Evolutionary conservation across 2,113 vertebrate species (phyloP).

Genomic region (Nothoprocta perdicaria): DNA sequence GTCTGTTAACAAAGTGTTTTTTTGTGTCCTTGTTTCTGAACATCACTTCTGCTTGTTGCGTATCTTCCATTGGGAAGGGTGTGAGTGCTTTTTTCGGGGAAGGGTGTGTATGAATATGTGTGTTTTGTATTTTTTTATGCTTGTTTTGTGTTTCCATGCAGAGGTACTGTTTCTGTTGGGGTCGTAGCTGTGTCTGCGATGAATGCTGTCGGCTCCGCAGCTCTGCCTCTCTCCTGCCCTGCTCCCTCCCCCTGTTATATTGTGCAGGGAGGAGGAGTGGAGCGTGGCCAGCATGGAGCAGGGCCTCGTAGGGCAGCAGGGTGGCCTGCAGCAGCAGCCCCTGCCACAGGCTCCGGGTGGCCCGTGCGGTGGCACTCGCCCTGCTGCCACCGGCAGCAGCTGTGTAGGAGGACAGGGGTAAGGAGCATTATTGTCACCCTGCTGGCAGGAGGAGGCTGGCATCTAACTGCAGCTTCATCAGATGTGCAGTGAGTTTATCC

Average conservation of each 20-base stretch:
- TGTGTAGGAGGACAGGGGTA: background rate
- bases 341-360: background rate
- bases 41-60: slow-evolving; percentile 44
- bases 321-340: background rate
- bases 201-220: background rate
- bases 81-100: slow-evolving; percentile 25
- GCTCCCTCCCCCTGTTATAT: background rate
- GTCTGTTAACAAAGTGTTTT: slow-evolving; percentile 58
- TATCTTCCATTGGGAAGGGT: slow-evolving; percentile 8
- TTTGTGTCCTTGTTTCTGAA: background rate
- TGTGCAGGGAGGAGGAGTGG: background rate
- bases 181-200: background rate
- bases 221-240: background rate
- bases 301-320: background rate
- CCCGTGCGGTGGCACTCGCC: background rate
- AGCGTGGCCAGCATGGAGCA: background rate
- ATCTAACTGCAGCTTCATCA: background rate
- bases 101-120: background rate
- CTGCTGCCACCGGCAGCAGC: background rate
- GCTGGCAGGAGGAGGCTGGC: background rate
- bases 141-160: slow-evolving; percentile 64
- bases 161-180: slow-evolving; percentile 70
- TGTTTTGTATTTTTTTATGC: background rate
- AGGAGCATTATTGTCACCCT: background rate
- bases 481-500: background rate